Conservation (phyloP, 2,888 invertebrate species). For the Ypsolopha sequella region DNA sequence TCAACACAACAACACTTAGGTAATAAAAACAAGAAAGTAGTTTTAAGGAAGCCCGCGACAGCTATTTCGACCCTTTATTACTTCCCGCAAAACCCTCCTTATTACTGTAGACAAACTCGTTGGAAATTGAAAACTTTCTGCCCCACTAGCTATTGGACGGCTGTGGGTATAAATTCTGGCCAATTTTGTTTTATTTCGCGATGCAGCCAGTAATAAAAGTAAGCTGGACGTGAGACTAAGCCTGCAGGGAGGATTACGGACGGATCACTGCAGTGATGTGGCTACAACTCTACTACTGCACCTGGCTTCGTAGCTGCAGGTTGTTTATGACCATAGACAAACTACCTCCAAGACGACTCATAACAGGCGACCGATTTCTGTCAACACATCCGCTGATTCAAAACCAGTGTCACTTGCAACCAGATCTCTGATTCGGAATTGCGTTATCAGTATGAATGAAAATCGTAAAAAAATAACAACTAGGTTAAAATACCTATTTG, state of each 20-base stretch:
- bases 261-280: conserved; percentile 63
- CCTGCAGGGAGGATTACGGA: conserved; percentile 62
- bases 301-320: conserved; percentile 23
- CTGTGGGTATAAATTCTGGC: conserved; percentile 66
- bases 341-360: too few relatives aligned
- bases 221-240: conserved; percentile 69
- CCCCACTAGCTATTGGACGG: conserved; percentile 62
- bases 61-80: conserved; percentile 59
- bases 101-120: conserved; percentile 66
- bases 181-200: conserved; percentile 70
- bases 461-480: too few relatives aligned
- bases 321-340: too few relatives aligned
- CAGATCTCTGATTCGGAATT: too few relatives aligned
- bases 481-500: too few relatives aligned
- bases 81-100: conserved; percentile 60
- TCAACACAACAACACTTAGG: conserved; percentile 35
- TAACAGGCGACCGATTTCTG: too few relatives aligned
- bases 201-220: conserved; percentile 70
- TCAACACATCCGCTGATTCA: too few relatives aligned
- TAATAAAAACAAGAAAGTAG: conserved; percentile 68
- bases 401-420: too few relatives aligned
- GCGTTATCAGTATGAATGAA: too few relatives aligned
- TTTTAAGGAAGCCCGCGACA: conserved; percentile 64
- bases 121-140: conserved; percentile 70
- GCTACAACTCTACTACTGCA: conserved; percentile 43